Conservation (phyloP, 2,797 vertebrate species). For the Cyclopterus lumpus region DNA sequence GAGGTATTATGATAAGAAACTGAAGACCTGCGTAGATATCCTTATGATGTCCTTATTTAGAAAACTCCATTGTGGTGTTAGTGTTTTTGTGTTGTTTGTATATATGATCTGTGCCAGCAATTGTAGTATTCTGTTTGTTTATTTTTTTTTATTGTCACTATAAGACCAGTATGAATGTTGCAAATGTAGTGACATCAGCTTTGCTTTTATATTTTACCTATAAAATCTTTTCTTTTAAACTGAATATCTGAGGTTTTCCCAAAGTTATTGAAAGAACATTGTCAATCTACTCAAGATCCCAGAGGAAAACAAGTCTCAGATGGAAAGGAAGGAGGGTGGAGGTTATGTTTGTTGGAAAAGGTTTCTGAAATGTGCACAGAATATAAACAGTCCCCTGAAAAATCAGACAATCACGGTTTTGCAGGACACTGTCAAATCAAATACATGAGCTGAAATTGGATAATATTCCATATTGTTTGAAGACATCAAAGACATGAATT, state of each 20-base stretch:
- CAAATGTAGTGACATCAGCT: constrained; percentile 30
- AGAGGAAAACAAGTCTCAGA: background rate
- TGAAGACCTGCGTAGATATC: constrained; percentile 42
- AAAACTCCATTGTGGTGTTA: constrained; percentile 48
- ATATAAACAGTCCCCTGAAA: background rate
- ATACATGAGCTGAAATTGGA: background rate
- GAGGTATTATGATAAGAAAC: constrained; percentile 16
- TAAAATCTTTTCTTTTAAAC: constrained; percentile 24
- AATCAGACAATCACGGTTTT: background rate
- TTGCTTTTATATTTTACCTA: constrained; percentile 33
- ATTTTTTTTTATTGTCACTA: constrained; percentile 25
- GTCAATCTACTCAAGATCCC: background rate
- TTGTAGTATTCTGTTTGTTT: constrained; percentile 38
- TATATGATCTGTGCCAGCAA: constrained; percentile 54
- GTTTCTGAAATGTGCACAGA: background rate
- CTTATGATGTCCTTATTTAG: constrained; percentile 36
- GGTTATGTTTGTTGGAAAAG: background rate
- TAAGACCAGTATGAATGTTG: constrained; percentile 70
- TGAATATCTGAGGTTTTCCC: constrained; percentile 12
- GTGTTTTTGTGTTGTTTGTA: constrained; percentile 60
- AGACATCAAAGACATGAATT: constrained; percentile 1
- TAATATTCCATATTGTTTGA: background rate
- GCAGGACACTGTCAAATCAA: background rate
- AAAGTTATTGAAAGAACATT: constrained; percentile 29
- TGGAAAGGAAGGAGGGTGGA: background rate